Evolutionary conservation across 2,113 vertebrate species (phyloP).

Genomic region (Illadopsis cleaveri): DNA sequence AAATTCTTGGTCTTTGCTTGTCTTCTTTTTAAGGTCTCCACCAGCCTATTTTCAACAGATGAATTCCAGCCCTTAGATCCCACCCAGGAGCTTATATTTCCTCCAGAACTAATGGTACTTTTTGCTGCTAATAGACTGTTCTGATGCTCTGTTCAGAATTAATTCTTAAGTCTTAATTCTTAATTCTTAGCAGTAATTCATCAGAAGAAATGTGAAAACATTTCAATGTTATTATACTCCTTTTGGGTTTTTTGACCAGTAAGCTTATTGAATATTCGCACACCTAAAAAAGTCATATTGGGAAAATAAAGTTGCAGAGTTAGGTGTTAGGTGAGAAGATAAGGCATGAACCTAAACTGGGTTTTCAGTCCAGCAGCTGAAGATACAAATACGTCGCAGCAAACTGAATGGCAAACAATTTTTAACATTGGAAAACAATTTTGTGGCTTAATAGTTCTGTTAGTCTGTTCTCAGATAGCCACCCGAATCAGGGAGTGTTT

Average conservation of each 20-base stretch:
- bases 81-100: constrained; percentile 86
- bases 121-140: neutral
- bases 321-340: neutral
- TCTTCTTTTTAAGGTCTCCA: constrained; percentile 26
- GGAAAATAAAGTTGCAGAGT: neutral
- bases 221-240: neutral
- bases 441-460: neutral
- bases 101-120: constrained; percentile 80
- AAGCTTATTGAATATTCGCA: neutral
- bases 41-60: constrained; percentile 68
- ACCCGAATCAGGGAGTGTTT: neutral
- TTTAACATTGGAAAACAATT: neutral
- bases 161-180: neutral
- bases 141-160: neutral
- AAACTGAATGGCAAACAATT: neutral
- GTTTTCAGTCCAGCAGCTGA: neutral
- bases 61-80: constrained; percentile 79
- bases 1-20: neutral
- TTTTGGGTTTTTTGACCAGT: neutral
- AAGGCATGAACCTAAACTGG: neutral
- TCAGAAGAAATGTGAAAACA: neutral
- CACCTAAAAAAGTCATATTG: neutral
- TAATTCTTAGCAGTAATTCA: neutral
- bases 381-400: neutral
- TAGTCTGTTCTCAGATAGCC: neutral